Evolutionary conservation across 1,140 invertebrate species (phyloP), one percentile per base, ranked within the genome.

Genomic region (Achatina immaculata): DNA sequence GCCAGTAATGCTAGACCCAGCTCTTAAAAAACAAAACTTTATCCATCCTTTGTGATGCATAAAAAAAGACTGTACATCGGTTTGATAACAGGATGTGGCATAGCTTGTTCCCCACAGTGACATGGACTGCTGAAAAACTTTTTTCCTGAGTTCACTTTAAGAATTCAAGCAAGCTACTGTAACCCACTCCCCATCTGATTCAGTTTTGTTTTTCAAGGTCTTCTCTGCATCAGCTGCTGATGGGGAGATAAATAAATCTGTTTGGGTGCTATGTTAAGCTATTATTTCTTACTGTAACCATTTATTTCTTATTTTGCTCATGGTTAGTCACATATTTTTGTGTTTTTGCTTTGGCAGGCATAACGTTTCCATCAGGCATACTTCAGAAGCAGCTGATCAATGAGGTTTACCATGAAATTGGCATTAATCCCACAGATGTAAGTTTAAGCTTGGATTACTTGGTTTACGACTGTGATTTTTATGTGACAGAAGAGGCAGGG

Each of bases 341-440:
- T 66, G n/a, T 71, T 48, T 72, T 83, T 69, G 45, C 36, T n/a
- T 28, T 58, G 58, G 9, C 85, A 90, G 91, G 91, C 80, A 97
- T 99, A 83, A 99, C 97, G 0, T 99, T 94, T 91, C 98, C 98
- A 6, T 94, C 94, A 69, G 96, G 96, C 19, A 92, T 93, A 21
- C 94, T 97, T 93, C 97, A 99, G 91, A 95, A 95, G 82, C 92
- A 93, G 76, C 92, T 99, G n/a, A 94, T 98, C 82, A 91, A 94
- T 72, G 95, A 97, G 88, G 94, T 96, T 0, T 99, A 98, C 89
- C 92, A 91, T 9, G 96, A 98, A 90, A 94, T 93, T 28, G 94
- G 94, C 0, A 88, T 99, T n/a, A 94, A 95, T 86, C 97, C 97
- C 6, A 89, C 92, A 45, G 94, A 76, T 38, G 95, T 82, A 76